Evolutionary conservation across 2,113 vertebrate genomes (phyloP), one percentile per base, ranked within the genome.

Genomic region (Platysteira castanea): DNA sequence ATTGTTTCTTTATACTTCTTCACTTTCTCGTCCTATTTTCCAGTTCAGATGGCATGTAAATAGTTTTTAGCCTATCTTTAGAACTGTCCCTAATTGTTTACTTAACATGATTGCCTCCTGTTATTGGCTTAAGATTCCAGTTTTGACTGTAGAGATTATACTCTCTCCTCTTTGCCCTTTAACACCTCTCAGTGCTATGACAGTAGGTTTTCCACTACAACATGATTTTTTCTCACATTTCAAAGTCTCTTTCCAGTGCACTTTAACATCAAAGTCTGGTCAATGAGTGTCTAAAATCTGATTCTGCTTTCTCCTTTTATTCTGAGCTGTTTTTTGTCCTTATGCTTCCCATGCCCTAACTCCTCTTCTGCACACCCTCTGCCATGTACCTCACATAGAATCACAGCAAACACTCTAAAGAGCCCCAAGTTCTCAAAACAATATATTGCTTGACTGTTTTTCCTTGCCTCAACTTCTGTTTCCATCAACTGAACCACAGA

Each of bases 21-120:
- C 6, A 56, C 13, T 82, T 92, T 74, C 4, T 97, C 33, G 47
- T 93, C 70, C 56, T 87, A 70, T 97, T 94, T 97, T 96, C 91
- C 60, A 89, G 59, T 89, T 94, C 50, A 65, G 89, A 84, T 94
- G 61, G 35, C 60, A 96, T 89, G 13, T 79, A 93, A 97, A 91
- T 33, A 42, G 26, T 19, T 70, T 96, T 95, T 75, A 89, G 60
- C 37, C 57, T 87, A 46, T 82, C 63, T 93, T 94, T 78, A 64
- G 16, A 94, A 60, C 15, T 46, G 8, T 73, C 7, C 35, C 54
- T 95, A 95, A 94, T 84, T 96, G 78, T 91, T 95, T 97, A 75
- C 59, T 85, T 60, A 84, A 84, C 23, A 46, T 15, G 24, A 65
- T 67, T 95, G 17, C 21, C 49, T 96, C 30, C 53, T 94, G 47